phyloP scores from a whole-genome alignment of 2,888 invertebrate genomes.

The Maniola hyperantus region DNA sequence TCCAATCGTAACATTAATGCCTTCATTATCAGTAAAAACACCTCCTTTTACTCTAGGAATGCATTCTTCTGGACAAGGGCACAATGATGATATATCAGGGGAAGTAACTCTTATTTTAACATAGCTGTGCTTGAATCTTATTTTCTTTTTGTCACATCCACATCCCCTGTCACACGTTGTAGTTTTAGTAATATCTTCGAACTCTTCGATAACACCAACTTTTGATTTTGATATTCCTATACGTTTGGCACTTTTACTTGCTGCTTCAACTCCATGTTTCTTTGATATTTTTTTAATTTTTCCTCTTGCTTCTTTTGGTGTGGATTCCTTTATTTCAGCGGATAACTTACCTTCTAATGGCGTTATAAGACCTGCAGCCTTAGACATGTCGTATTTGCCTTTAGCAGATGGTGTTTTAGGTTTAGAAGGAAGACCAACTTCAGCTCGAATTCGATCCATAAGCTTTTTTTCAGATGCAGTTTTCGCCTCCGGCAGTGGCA shows the following conservation, averaged over 20 bases:
- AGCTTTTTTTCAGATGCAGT: slow-evolving; percentile 50
- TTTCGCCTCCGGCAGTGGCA: slow-evolving; percentile 49
- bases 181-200: slow-evolving; percentile 59
- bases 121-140: slow-evolving; percentile 67
- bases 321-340: slow-evolving; percentile 45
- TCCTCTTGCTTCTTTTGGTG: slow-evolving; percentile 52
- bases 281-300: slow-evolving; percentile 51
- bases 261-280: slow-evolving; percentile 43
- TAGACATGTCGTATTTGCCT: slow-evolving; percentile 41
- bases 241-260: slow-evolving; percentile 37
- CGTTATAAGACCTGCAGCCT: slow-evolving; percentile 43
- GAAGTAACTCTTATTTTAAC: slow-evolving; percentile 67
- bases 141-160: slow-evolving; percentile 68
- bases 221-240: slow-evolving; percentile 36
- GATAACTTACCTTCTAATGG: slow-evolving; percentile 46
- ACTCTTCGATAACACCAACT: slow-evolving; percentile 51
- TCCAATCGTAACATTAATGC: slow-evolving; percentile 66
- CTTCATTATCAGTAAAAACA: slow-evolving; percentile 61
- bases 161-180: slow-evolving; percentile 63
- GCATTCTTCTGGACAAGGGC: slow-evolving; percentile 63
- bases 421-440: slow-evolving; percentile 48
- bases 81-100: slow-evolving; percentile 63
- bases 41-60: slow-evolving; percentile 60
- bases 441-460: slow-evolving; percentile 46
- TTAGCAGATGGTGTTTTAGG: slow-evolving; percentile 42